Conservation (phyloP, 2,113 vertebrate genomes). For the Indicator maculatus region DNA sequence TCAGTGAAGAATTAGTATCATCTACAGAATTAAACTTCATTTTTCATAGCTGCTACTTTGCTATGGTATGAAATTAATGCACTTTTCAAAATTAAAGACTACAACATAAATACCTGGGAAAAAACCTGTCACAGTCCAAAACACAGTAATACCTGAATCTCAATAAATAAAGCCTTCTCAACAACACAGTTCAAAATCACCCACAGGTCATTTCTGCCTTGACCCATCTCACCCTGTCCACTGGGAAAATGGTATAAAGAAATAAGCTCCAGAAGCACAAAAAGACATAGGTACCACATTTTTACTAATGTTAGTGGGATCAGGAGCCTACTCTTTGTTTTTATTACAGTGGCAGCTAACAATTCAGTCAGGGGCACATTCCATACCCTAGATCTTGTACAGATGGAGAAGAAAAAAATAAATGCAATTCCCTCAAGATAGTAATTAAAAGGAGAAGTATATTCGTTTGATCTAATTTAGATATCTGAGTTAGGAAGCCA, state of each 20-base stretch:
- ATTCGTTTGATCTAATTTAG: conserved; percentile 18
- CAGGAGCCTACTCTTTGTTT: neutral
- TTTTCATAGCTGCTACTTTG: neutral
- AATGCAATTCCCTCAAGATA: neutral
- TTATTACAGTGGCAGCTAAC: neutral
- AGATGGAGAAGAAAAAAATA: neutral
- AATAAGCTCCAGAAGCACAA: neutral
- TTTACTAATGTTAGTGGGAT: neutral
- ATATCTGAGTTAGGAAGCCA: neutral
- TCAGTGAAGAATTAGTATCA: neutral
- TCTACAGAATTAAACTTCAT: neutral
- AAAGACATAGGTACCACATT: neutral
- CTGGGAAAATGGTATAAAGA: neutral
- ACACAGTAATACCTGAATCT: neutral
- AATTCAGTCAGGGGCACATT: neutral
- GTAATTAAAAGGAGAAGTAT: conserved; percentile 6
- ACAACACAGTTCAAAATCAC: neutral
- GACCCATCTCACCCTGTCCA: neutral
- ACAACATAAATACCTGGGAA: neutral
- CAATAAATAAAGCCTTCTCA: neutral
- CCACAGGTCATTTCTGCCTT: neutral
- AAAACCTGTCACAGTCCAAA: neutral
- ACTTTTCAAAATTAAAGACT: neutral
- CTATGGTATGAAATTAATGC: neutral
- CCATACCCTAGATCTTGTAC: neutral